A percentile compares a stretch with the other conserved stretches of the same genome.
Conservation (phyloP, 2,888 invertebrate species). For the Eutolmus rufibarbis region DNA sequence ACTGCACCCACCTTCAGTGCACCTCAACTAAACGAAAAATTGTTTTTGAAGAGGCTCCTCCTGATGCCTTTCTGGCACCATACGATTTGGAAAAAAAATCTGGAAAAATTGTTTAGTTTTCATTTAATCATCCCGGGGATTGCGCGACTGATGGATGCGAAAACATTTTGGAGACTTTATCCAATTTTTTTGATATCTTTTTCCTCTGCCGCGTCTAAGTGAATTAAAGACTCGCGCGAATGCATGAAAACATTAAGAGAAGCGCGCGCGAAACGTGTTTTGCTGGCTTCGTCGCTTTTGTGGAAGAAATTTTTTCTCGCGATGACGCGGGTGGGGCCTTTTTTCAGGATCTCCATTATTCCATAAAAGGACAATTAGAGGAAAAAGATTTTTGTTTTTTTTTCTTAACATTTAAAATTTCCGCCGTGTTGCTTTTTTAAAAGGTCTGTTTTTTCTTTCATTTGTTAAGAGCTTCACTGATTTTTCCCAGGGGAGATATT, state of each 20-base stretch:
- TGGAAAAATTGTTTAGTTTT: not conserved
- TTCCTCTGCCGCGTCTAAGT: not conserved
- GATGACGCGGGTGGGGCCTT: not conserved
- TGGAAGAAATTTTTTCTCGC: not conserved
- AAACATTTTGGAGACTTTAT: not conserved
- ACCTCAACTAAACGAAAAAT: not conserved
- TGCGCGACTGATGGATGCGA: not conserved
- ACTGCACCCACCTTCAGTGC: not conserved
- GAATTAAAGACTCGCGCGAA: not conserved
- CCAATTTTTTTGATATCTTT: not conserved
- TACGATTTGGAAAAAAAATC: not conserved
- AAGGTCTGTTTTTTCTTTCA: not conserved
- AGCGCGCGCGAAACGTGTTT: not conserved
- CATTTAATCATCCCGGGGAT: not conserved
- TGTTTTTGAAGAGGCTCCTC: not conserved
- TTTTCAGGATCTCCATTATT: not conserved
- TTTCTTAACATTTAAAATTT: not conserved
- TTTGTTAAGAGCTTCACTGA: not conserved
- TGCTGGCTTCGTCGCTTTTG: not conserved
- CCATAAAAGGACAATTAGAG: not conserved
- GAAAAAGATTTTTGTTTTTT: not conserved
- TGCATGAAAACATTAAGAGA: not conserved
- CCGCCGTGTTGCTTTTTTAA: not conserved
- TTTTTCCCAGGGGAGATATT: not conserved
- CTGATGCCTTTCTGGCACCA: not conserved